These are phyloP conservation scores for Egretta garzetta DNA, from an alignment of 2,113 vertebrate species.

Conservation along the genomic window DNA sequence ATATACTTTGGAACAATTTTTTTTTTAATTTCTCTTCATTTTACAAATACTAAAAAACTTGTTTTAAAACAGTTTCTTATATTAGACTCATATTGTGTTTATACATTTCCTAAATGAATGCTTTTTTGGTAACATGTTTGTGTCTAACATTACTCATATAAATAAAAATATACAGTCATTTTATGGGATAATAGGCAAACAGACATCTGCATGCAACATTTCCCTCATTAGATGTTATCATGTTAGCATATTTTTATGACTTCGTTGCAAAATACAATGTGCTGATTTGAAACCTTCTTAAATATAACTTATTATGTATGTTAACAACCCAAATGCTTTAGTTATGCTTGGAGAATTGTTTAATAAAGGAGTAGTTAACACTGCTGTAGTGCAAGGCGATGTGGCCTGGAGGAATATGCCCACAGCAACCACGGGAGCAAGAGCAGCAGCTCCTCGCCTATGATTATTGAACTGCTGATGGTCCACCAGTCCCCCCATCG, in stretches of 20 bases:
- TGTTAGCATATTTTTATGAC: constrained; percentile 66
- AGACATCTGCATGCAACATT: constrained; percentile 69
- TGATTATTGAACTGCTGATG: background rate
- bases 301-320: constrained; percentile 50
- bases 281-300: constrained; percentile 56
- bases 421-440: background rate
- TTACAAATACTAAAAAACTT: constrained; percentile 42
- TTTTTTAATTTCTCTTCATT: constrained; percentile 34
- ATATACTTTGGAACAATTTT: background rate
- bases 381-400: rapidly evolving
- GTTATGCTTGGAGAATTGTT: constrained; percentile 18
- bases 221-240: constrained; percentile 67
- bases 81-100: constrained; percentile 55
- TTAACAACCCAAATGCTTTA: constrained; percentile 55
- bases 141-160: constrained; percentile 50
- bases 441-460: background rate
- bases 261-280: constrained; percentile 65
- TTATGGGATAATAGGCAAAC: constrained; percentile 67
- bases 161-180: constrained; percentile 71
- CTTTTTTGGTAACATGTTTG: constrained; percentile 46
- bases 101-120: constrained; percentile 54
- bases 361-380: background rate
- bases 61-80: constrained; percentile 61
- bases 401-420: background rate
- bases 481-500: background rate